phyloP scores from a whole-genome alignment of 2,888 invertebrate species.

The Melanophora roralis region DNA sequence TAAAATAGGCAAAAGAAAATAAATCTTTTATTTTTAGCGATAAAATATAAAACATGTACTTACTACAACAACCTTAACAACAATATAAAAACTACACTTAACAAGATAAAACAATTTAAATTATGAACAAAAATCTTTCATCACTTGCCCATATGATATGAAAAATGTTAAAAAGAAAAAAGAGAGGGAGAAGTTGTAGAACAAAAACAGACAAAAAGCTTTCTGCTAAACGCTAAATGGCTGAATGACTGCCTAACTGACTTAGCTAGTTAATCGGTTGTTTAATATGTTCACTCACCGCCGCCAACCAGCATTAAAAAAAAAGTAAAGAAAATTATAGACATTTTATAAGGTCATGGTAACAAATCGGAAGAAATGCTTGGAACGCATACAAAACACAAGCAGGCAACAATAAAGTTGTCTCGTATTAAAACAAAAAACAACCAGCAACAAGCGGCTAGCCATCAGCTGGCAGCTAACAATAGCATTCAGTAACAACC shows the following conservation, averaged over 20 bases:
- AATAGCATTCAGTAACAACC: conserved; percentile 17
- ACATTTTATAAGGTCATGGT: conserved; percentile 61
- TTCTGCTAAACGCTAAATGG: neutral
- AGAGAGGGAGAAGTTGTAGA: conserved; percentile 33
- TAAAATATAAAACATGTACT: conserved; percentile 35
- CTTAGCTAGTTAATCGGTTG: conserved; percentile 31
- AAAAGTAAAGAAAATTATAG: conserved; percentile 35
- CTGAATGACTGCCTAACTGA: conserved; percentile 10
- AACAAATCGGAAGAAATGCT: conserved; percentile 49
- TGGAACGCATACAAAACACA: conserved; percentile 25
- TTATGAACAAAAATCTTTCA: conserved; percentile 11
- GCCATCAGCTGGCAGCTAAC: neutral
- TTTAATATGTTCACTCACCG: conserved; percentile 23
- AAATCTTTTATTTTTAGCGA: conserved; percentile 31
- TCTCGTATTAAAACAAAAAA: conserved; percentile 27
- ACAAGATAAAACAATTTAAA: conserved; percentile 34
- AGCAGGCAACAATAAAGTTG: conserved; percentile 13
- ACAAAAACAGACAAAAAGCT: neutral
- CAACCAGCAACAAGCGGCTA: conserved; percentile 10
- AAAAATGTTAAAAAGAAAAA: too few species aligned
- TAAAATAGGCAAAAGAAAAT: conserved; percentile 11
- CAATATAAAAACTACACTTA: neutral
- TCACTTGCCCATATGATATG: too few species aligned
- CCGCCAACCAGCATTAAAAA: neutral
- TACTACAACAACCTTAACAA: neutral